phyloP scores from a whole-genome alignment of 2,797 vertebrate species.

The Sebastes hopkinsi region DNA sequence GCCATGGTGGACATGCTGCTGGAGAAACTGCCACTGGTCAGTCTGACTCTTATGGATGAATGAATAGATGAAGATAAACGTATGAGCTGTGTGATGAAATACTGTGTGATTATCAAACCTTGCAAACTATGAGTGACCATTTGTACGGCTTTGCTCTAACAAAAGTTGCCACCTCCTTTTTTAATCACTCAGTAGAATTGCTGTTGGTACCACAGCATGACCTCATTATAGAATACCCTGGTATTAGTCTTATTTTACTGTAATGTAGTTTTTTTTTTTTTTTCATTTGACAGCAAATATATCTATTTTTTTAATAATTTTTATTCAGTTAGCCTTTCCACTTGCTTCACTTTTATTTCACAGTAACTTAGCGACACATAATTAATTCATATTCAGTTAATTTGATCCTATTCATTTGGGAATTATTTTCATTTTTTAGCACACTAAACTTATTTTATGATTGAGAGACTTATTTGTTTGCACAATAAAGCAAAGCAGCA shows the following conservation, averaged over 20 bases:
- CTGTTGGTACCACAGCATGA: neutral
- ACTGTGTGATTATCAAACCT: neutral
- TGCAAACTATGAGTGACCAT: neutral
- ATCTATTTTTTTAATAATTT: no score
- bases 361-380: neutral
- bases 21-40: conserved; percentile 91
- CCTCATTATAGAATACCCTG: neutral
- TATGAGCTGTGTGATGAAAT: neutral
- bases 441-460: no score
- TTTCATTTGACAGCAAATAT: no score
- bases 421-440: no score
- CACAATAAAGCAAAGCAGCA: no score
- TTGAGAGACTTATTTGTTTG: no score
- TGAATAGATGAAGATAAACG: neutral
- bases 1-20: conserved; percentile 95
- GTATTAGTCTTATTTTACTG: no score
- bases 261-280: no score
- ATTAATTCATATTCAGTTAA: neutral
- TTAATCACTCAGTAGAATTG: neutral
- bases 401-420: no score
- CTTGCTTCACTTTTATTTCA: neutral
- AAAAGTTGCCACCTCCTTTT: neutral
- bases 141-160: neutral
- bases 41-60: conserved; percentile 25
- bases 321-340: neutral